phyloP scores from a whole-genome alignment of 2,888 invertebrate species.

The Odontomyia ornata region DNA sequence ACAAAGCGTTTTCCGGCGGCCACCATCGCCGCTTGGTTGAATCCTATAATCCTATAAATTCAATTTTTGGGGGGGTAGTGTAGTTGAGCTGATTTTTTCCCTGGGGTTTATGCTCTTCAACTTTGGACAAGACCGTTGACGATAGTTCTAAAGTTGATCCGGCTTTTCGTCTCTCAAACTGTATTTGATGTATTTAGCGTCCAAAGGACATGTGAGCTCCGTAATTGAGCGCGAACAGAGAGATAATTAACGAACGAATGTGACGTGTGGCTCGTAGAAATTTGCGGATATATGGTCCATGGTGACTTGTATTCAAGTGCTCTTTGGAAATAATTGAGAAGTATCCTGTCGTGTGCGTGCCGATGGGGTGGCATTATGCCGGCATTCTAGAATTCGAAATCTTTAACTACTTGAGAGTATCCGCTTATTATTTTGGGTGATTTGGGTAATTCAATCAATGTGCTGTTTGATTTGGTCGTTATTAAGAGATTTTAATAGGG shows the following conservation, averaged over 20 bases:
- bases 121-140: background rate
- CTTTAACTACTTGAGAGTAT: constrained; percentile 20
- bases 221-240: constrained; percentile 38
- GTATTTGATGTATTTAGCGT: constrained; percentile 5
- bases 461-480: too few relatives aligned
- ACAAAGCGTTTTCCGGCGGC: background rate
- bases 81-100: constrained; percentile 17
- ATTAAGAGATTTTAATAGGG: too few relatives aligned
- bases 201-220: background rate
- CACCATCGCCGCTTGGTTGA: background rate
- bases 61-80: background rate
- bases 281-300: background rate
- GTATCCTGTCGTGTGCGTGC: background rate
- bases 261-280: background rate
- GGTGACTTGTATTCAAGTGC: constrained; percentile 15
- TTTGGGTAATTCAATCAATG: background rate
- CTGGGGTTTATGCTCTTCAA: background rate
- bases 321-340: background rate
- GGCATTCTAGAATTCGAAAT: background rate
- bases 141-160: constrained; percentile 12
- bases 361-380: background rate
- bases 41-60: constrained; percentile 33
- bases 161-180: constrained; percentile 33
- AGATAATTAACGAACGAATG: constrained; percentile 27
- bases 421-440: background rate